Base-by-base conservation (phyloP, 2,797 vertebrate species). In the Nannoperca australis region DNA sequence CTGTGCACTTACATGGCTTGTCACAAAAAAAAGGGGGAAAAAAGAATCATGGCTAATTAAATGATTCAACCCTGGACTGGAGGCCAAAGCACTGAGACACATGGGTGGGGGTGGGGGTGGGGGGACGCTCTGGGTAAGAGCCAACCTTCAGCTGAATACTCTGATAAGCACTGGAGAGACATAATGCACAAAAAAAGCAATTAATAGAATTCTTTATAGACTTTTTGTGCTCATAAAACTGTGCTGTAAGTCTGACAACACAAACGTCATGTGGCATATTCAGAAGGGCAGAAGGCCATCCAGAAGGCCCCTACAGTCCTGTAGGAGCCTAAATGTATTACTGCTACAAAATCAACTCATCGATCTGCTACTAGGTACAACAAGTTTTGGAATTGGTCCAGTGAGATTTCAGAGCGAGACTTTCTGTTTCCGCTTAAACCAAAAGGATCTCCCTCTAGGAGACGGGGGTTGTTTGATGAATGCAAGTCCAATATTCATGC, bases 1-100 rank as follows among this genome's bases (percentile, higher is more conserved):
- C 84, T 81, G 2, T 55, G 86, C 90, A 90, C 86, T 85, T 88
- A 87, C 89, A 79, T 34, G 67, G 76, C 75, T 70, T 45, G 73
- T 85, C 67, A 66, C 36, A 75, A 73, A 50, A 81, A 89, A 85
- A 71, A 59, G 1, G 2, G 71, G 72, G 70, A 62, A 63, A 60
- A 78, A 80, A 83, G 70, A 89, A 80, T 59, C 63, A 68, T n/a
- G 13, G 72, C 73, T 93, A 91, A 95, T 94, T 93, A 92, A 92
- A 90, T 67, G 74, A 89, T 85, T 90, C 82, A 85, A 90, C 86
- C 88, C 77, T 82, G 86, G 71, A 83, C 85, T 88, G 54, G 59
- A 84, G 86, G 83, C 62, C 47, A 63, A 40, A 13, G 51, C 44
- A 14, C 17, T 2, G 71, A 73, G 71, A 59, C 13, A 17, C 42